A percentile compares a stretch with the other conserved stretches of the same genome.
phyloP scores from a whole-genome alignment of 2,113 vertebrate genomes.

The Fulica atra region DNA sequence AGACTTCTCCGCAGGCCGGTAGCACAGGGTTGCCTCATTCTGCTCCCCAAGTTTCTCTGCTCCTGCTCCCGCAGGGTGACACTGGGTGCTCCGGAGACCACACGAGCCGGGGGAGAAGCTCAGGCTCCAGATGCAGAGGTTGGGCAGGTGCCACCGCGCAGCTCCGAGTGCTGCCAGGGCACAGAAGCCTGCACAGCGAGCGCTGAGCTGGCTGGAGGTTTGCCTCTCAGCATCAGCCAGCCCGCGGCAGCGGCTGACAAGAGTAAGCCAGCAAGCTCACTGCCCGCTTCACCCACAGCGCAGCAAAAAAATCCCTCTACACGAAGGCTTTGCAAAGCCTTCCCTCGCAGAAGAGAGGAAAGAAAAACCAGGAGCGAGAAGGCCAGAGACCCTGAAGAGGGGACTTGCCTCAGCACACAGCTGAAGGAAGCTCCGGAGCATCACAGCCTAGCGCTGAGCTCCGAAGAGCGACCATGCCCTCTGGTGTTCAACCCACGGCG shows the following conservation, averaged over 20 bases:
- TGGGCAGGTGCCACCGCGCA: accelerated
- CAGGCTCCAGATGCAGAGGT: neutral
- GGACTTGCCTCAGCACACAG: neutral
- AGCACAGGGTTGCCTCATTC: neutral
- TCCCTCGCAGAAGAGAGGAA: neutral
- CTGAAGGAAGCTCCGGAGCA: neutral
- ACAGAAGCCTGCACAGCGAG: accelerated
- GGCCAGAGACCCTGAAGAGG: neutral
- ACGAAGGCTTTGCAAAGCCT: neutral
- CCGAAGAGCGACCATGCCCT: neutral
- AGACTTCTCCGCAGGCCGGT: accelerated
- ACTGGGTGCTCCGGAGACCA: neutral
- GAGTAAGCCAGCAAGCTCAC: neutral
- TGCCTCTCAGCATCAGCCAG: neutral
- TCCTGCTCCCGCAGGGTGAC: neutral
- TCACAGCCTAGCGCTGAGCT: neutral
- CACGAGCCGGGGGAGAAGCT: accelerated
- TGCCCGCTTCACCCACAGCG: neutral
- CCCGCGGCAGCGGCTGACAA: neutral
- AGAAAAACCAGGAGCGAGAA: neutral
- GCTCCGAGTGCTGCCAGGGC: neutral
- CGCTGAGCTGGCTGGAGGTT: neutral
- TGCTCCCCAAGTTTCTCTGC: neutral
- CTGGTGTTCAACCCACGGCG: constrained; percentile 18
- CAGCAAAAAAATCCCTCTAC: neutral